Conservation (phyloP, 2,113 vertebrate species). For the Hyperopisus bebe region DNA sequence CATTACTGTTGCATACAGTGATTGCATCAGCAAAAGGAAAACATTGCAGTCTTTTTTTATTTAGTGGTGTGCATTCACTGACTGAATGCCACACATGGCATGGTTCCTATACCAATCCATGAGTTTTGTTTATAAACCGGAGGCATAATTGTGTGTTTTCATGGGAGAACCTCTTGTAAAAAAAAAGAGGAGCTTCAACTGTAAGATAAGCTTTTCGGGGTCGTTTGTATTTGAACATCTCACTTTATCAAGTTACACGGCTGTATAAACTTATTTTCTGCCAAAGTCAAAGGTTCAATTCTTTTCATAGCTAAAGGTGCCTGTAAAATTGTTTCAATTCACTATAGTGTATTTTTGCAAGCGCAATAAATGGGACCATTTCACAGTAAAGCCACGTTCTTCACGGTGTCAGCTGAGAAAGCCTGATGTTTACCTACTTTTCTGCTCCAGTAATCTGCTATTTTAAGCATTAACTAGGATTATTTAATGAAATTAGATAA, state of each 20-base stretch:
- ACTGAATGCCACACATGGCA: no score
- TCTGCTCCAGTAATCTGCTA: not conserved
- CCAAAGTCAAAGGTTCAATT: conserved; percentile 1
- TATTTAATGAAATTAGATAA: not conserved
- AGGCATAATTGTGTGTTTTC: not conserved
- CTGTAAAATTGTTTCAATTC: conserved; percentile 5
- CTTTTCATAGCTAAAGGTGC: not conserved
- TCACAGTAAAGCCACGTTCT: not conserved
- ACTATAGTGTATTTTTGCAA: not conserved
- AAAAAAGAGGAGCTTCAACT: not conserved
- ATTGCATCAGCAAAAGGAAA: not conserved
- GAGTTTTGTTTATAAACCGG: not conserved
- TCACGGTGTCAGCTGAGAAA: not conserved
- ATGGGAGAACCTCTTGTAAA: not conserved
- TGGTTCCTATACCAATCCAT: not conserved
- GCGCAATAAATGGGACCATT: not conserved
- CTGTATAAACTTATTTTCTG: not conserved
- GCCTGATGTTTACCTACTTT: not conserved
- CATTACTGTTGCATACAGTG: not conserved
- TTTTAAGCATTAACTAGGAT: not conserved
- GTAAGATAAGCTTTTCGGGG: not conserved
- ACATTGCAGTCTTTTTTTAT: not conserved
- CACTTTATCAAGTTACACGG: not conserved
- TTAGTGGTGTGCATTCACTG: not conserved
- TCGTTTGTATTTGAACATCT: not conserved